Percentiles rank a stretch among this genome's conserved stretches.
Conservation (phyloP, 2,888 invertebrate genomes). For the Tipula confusa region DNA sequence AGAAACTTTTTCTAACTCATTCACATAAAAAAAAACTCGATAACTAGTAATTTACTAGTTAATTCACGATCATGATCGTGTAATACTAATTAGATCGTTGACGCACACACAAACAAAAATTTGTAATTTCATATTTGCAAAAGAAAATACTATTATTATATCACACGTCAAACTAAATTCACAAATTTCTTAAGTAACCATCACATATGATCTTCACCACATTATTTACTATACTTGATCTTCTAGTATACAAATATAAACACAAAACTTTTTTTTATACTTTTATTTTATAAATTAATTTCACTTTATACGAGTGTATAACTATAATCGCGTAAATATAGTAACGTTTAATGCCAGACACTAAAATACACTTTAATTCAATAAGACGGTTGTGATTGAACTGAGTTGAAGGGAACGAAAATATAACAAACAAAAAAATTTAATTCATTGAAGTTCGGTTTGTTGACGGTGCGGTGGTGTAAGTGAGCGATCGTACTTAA, state of each 20-base stretch:
- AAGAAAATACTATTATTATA: neutral
- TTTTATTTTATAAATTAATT: neutral
- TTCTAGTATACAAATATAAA: neutral
- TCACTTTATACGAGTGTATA: neutral
- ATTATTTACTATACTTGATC: neutral
- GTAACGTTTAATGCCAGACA: neutral
- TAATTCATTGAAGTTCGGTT: conserved; percentile 3
- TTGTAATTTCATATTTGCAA: neutral
- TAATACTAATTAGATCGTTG: neutral
- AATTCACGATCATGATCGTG: neutral
- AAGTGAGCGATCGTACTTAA: neutral
- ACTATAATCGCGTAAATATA: neutral
- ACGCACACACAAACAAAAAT: neutral
- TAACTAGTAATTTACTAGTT: neutral
- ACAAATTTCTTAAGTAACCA: neutral
- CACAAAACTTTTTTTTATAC: neutral
- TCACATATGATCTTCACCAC: neutral
- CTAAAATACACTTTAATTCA: neutral
- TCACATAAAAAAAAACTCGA: neutral
- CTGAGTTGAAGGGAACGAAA: neutral
- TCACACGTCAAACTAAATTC: neutral
- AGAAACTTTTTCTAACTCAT: neutral
- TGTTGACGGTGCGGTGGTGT: neutral
- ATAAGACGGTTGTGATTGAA: neutral
- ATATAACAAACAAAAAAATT: neutral